Conservation (phyloP, 2,888 invertebrate genomes). For the Geotrupes spiniger region DNA sequence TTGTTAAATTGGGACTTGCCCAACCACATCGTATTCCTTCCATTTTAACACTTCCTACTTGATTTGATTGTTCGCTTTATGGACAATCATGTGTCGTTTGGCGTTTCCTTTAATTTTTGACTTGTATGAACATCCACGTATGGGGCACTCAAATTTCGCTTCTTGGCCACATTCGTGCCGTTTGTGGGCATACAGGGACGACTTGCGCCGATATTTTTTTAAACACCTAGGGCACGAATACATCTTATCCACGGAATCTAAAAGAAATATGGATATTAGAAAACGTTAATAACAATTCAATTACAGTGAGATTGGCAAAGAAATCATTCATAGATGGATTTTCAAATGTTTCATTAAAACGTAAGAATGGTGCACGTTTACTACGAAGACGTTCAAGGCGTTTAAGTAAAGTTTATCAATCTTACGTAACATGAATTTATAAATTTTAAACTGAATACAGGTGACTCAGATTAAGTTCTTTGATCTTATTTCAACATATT, state of each 20-base stretch:
- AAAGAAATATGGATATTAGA: not conserved
- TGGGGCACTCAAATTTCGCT: conserved; percentile 4
- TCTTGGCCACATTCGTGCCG: conserved; percentile 9
- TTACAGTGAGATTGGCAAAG: not conserved
- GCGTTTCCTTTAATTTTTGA: conserved; percentile 17
- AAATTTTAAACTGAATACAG: too few relatives aligned
- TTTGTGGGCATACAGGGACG: not conserved
- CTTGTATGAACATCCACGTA: conserved; percentile 15
- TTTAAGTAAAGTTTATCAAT: too few relatives aligned
- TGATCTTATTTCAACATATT: too few relatives aligned
- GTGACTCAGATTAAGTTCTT: too few relatives aligned
- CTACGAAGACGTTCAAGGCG: too few relatives aligned
- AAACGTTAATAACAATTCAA: not conserved
- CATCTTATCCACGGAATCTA: not conserved
- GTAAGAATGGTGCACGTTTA: too few relatives aligned
- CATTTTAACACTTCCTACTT: not conserved
- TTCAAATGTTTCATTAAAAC: too few relatives aligned
- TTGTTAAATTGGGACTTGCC: not conserved
- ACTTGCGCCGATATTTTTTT: not conserved
- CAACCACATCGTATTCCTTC: not conserved
- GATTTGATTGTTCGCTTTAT: not conserved
- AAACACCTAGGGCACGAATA: conserved; percentile 8
- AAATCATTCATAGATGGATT: too few relatives aligned
- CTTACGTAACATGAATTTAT: too few relatives aligned
- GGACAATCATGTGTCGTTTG: conserved; percentile 10